phyloP scores from a whole-genome alignment of 2,888 invertebrate species.

The Rhagophthalmus giganteus region DNA sequence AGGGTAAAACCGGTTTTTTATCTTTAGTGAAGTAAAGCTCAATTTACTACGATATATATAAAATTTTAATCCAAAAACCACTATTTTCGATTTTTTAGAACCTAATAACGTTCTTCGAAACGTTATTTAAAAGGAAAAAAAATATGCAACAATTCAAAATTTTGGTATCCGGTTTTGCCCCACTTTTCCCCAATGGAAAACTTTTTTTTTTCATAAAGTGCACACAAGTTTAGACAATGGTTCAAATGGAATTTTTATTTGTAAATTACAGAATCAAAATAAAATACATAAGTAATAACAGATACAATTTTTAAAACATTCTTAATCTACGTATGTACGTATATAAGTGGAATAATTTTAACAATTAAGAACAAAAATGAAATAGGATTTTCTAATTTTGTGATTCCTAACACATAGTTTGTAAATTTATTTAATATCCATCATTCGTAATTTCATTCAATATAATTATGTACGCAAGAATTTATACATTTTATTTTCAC shows the following conservation, averaged over 20 bases:
- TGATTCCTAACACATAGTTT: slow-evolving; percentile 29
- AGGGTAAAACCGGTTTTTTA: no score
- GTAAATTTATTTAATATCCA: slow-evolving; percentile 26
- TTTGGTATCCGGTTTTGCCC: no score
- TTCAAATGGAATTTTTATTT: slow-evolving; percentile 15
- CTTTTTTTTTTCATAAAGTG: no score
- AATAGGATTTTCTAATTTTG: slow-evolving; percentile 21
- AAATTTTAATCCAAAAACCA: no score
- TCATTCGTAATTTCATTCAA: slow-evolving; percentile 25
- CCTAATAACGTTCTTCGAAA: no score
- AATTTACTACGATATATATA: no score
- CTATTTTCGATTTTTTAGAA: no score
- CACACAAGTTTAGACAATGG: no score
- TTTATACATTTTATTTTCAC: slow-evolving; percentile 16
- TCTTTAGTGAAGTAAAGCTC: no score
- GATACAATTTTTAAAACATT: slow-evolving; percentile 29
- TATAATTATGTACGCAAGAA: slow-evolving; percentile 12
- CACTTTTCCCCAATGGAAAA: no score
- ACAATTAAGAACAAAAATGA: slow-evolving; percentile 20
- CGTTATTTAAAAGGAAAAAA: no score
- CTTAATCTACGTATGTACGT: slow-evolving; percentile 28
- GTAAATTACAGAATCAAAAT: slow-evolving; percentile 25
- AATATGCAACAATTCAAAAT: no score
- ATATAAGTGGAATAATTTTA: slow-evolving; percentile 26
- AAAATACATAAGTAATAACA: slow-evolving; percentile 28